A percentile compares a stretch with the other conserved stretches of the same genome.
phyloP scores from a whole-genome alignment of 2,797 vertebrate species.

The Sebastes goodei region DNA sequence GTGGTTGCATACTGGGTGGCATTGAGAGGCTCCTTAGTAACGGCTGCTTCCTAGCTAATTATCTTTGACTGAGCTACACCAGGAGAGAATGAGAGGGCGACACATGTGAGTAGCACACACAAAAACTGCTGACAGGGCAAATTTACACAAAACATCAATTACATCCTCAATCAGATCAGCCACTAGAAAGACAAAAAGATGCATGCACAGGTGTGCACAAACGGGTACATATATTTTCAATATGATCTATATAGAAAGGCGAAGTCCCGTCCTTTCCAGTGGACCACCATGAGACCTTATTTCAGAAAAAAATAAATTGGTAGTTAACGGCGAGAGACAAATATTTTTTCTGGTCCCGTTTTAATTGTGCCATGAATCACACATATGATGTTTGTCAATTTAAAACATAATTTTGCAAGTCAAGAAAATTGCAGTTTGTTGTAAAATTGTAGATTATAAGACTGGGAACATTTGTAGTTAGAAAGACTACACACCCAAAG shows the following conservation, averaged over 20 bases:
- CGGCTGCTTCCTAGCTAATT: constrained; percentile 48
- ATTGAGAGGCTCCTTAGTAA: constrained; percentile 40
- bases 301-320: too few species aligned
- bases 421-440: too few species aligned
- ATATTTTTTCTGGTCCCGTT: too few species aligned
- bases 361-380: too few species aligned
- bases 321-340: too few species aligned
- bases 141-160: constrained; percentile 16
- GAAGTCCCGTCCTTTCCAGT: too few species aligned
- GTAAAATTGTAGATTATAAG: fast-evolving
- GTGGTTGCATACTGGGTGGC: constrained; percentile 4
- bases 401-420: too few species aligned
- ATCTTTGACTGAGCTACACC: constrained; percentile 46
- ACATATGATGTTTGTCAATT: too few species aligned
- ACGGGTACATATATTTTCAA: not conserved
- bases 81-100: constrained; percentile 12
- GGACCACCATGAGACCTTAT: too few species aligned
- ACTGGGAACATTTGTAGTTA: too few species aligned
- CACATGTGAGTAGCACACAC: not conserved
- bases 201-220: not conserved
- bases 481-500: too few species aligned
- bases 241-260: not conserved
- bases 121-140: constrained; percentile 27
- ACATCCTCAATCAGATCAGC: not conserved
- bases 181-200: not conserved